Evolutionary conservation across 2,888 invertebrate genomes (phyloP).

Genomic region (Noctua fimbriata): DNA sequence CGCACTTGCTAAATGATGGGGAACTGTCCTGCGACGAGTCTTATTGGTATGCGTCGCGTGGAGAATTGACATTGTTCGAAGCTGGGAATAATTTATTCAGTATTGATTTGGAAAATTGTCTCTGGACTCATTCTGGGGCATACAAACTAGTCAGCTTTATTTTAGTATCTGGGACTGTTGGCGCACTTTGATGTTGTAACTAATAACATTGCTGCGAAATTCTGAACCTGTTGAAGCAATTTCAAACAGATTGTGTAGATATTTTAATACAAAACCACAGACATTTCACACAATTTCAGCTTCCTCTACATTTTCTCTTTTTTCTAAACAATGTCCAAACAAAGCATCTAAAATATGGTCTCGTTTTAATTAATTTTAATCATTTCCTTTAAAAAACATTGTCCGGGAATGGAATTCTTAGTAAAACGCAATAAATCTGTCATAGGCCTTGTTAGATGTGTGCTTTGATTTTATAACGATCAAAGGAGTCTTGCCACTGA

Average conservation of each 20-base stretch:
- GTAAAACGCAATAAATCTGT: conserved; percentile 86
- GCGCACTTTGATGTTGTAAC: conserved; percentile 28
- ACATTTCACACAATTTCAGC: not conserved
- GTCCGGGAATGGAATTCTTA: conserved; percentile 78
- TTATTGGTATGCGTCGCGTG: conserved; percentile 78
- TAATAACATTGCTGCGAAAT: conserved; percentile 18
- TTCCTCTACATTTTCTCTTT: not conserved
- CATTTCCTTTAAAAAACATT: conserved; percentile 76
- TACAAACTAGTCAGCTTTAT: conserved; percentile 45
- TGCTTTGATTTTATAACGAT: conserved; percentile 86
- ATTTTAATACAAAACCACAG: not conserved
- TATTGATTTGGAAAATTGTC: conserved; percentile 55
- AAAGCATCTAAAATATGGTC: conserved; percentile 38
- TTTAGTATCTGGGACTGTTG: conserved; percentile 31
- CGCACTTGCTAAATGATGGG: conserved; percentile 86
- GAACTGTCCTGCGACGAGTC: conserved; percentile 79
- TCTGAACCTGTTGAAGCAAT: not conserved
- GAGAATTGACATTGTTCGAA: conserved; percentile 69
- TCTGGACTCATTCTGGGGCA: conserved; percentile 27
- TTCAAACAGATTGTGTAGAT: conserved; percentile 4
- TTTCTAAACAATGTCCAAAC: conserved; percentile 39
- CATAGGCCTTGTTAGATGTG: conserved; percentile 85
- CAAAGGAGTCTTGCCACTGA: conserved; percentile 82
- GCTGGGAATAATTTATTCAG: conserved; percentile 68
- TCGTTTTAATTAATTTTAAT: conserved; percentile 69